Conservation (phyloP, 2,797 vertebrate species). For the Acipenser oxyrinchus region DNA sequence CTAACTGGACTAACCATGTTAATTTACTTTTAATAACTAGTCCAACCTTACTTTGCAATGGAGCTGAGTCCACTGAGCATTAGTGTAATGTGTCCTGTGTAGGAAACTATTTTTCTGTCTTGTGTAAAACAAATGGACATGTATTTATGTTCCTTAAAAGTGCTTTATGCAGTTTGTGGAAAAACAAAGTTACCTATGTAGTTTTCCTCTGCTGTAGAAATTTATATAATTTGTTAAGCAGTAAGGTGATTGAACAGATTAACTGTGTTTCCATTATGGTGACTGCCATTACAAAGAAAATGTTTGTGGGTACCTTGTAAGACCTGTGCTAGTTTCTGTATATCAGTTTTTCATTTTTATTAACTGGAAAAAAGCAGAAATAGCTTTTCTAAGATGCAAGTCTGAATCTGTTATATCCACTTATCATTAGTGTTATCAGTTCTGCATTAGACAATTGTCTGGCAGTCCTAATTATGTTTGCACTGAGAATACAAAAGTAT, state of each 20-base stretch:
- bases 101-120: constrained; percentile 14
- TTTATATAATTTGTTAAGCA: constrained; percentile 11
- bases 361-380: constrained; percentile 19
- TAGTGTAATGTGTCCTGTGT: constrained; percentile 5
- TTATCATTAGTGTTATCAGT: constrained; percentile 26
- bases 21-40: constrained; percentile 18
- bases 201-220: constrained; percentile 20
- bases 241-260: background rate
- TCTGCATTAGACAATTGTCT: constrained; percentile 13
- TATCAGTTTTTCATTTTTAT: constrained; percentile 25
- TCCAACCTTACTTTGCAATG: constrained; percentile 18
- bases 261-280: background rate
- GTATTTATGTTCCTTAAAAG: constrained; percentile 19
- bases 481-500: constrained; percentile 2
- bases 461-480: constrained; percentile 11
- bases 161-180: constrained; percentile 14
- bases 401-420: constrained; percentile 27
- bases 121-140: constrained; percentile 5
- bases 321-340: constrained; percentile 33
- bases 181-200: constrained; percentile 10
- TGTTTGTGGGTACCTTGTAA: constrained; percentile 34
- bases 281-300: constrained; percentile 20
- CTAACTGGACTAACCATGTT: constrained; percentile 33
- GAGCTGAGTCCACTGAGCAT: constrained; percentile 17
- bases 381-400: constrained; percentile 17